A percentile compares a stretch with the other conserved stretches of the same genome.
Evolutionary conservation across 2,113 vertebrate genomes (phyloP).

Genomic region (Pampusana beccarii): DNA sequence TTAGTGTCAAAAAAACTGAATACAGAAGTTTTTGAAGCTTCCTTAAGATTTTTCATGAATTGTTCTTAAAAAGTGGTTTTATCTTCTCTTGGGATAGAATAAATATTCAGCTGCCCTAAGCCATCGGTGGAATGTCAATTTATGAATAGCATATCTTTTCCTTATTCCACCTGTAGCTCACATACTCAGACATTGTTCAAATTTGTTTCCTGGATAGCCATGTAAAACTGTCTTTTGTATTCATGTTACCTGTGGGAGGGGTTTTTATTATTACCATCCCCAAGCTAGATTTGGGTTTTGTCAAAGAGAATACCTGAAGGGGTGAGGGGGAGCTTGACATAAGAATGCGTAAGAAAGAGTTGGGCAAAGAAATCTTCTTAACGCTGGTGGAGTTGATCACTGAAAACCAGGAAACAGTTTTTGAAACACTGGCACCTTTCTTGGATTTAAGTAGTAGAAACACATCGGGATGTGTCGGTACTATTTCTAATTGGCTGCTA

Average conservation of each 20-base stretch:
- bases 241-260: neutral
- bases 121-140: neutral
- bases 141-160: neutral
- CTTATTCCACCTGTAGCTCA: neutral
- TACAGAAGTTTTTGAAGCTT: neutral
- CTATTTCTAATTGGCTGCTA: neutral
- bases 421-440: neutral
- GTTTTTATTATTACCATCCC: neutral
- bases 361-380: neutral
- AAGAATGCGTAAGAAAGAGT: too few relatives aligned
- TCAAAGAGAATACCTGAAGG: neutral
- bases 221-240: neutral
- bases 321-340: neutral
- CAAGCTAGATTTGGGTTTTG: neutral
- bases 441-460: neutral
- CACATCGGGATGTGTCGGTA: neutral
- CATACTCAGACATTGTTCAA: neutral
- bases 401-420: neutral
- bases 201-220: neutral
- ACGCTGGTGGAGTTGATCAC: neutral
- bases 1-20: neutral
- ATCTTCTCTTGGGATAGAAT: neutral
- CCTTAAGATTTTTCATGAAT: neutral
- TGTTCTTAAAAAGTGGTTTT: neutral
- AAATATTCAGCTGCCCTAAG: neutral